Evolutionary conservation across 2,888 invertebrate species (phyloP), one percentile per base, ranked within the genome.

Genomic region (Ommatoiulus sabulosus): DNA sequence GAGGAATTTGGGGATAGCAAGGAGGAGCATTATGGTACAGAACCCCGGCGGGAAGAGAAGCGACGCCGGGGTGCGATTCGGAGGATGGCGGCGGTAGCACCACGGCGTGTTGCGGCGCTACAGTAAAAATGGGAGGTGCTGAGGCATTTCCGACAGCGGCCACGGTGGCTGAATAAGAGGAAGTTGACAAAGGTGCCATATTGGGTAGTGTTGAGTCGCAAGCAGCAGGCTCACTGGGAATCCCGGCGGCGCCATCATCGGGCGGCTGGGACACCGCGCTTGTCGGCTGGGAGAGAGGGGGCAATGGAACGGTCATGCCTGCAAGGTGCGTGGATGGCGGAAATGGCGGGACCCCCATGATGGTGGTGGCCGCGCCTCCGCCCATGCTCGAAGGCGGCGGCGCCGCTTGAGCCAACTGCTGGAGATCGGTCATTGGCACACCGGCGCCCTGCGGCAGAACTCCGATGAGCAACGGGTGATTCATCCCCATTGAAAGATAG

Each of bases 251-350:
- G 12, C 46, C 46, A 7, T 52, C 84, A 84, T 35, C 84, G 84
- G 15, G 84, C 44, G 44, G 46, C 10, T 46, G 44, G 7, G 44
- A 15, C n/a, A 35, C 35, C 35, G 35, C 35, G 35, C 2, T 35
- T 35, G 44, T 24, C n/a, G n/a, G 86, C 46, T 44, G n/a, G 48
- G 87, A 1, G 12, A 87, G 87, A 20, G 87, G 87, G 24, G 87
- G 87, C 8, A 87, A 57, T 4, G 87, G 87, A 35, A 87, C 87
- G 57, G 87, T 87, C 87, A 87, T 48, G 24, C 87, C 87, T 10
- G 87, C 87, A 8, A 87, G 35, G 44, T 87, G 87, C 0, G 87
- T 87, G 48, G 52, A 87, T 24, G 52, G 24, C 10, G 87, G 87
- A 24, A 87, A 87, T 8, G 52, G 57, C 7, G 87, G 48, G 8